phyloP scores from a whole-genome alignment of 2,888 invertebrate species.

The Leptothorax acervorum region DNA sequence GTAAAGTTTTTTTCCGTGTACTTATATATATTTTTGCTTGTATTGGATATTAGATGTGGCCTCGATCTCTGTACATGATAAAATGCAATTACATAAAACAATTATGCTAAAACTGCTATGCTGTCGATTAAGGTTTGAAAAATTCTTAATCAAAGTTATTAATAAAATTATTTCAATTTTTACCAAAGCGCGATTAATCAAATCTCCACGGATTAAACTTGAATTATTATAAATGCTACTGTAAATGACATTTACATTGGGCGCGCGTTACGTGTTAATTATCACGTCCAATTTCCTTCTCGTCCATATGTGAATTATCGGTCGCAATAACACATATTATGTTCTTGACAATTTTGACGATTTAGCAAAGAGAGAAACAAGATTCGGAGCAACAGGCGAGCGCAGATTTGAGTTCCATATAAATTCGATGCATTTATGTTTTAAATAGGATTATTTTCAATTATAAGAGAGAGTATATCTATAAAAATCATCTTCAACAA shows the following conservation, averaged over 20 bases:
- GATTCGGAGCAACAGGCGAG: conserved; percentile 58
- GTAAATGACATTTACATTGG: not conserved
- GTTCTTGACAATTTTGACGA: conserved; percentile 51
- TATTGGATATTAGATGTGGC: not conserved
- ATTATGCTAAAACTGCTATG: not conserved
- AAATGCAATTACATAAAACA: conserved; percentile 10
- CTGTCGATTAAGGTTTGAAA: not conserved
- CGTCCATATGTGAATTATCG: not conserved
- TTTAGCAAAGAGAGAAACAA: conserved; percentile 57
- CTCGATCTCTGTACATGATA: not conserved
- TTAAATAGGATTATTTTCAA: conserved; percentile 6
- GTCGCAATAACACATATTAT: not conserved
- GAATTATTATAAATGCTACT: conserved; percentile 20
- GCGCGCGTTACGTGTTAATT: not conserved
- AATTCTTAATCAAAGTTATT: not conserved
- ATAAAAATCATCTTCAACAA: not conserved
- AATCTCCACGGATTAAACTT: not conserved
- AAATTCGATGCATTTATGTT: not conserved
- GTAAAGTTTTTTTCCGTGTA: no score
- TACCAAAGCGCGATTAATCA: not conserved
- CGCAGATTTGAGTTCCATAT: conserved; percentile 25
- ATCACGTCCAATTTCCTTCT: conserved; percentile 10
- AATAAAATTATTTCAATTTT: not conserved
- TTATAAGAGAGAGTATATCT: not conserved
- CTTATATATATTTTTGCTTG: not conserved